phyloP scores from a whole-genome alignment of 1,140 invertebrate species.

The Pseudoatta argentina region DNA sequence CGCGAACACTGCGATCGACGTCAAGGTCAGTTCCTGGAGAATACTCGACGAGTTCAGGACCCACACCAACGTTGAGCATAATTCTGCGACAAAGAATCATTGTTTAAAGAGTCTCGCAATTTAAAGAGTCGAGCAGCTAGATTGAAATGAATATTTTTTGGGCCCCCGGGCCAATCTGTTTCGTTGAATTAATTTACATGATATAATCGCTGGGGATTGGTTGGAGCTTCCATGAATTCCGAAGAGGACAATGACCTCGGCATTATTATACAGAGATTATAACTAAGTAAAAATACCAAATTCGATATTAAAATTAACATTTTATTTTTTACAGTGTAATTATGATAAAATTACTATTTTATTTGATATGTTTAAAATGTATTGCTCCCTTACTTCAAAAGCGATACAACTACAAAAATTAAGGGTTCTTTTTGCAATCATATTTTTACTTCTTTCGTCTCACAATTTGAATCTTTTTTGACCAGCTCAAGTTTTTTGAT shows the following conservation, averaged over 20 bases:
- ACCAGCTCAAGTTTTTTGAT: too few relatives aligned
- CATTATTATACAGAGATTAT: neutral
- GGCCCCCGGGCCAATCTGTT: neutral
- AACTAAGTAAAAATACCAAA: neutral
- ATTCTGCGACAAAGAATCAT: conserved; percentile 70
- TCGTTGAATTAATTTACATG: conserved; percentile 16
- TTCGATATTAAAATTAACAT: neutral
- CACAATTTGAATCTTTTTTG: too few relatives aligned
- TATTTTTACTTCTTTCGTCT: too few relatives aligned
- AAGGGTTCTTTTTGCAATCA: too few relatives aligned
- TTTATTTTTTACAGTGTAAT: neutral
- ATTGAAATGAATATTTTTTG: neutral
- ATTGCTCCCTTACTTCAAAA: too few relatives aligned
- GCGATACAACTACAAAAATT: too few relatives aligned
- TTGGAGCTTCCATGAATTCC: conserved; percentile 3
- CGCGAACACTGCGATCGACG: conserved; percentile 86
- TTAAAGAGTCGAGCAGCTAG: neutral
- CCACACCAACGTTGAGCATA: conserved; percentile 87
- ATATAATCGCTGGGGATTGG: neutral
- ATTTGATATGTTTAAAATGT: neutral
- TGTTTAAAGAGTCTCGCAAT: neutral
- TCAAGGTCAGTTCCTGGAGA: conserved; percentile 87
- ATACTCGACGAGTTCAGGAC: conserved; percentile 86
- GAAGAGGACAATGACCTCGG: neutral
- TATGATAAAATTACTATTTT: neutral